Percentiles rank a stretch among this genome's conserved stretches.
These are phyloP conservation scores for Periophthalmodon schlosseri DNA, from an alignment of 2,113 vertebrate species.

Conservation along the genomic window DNA sequence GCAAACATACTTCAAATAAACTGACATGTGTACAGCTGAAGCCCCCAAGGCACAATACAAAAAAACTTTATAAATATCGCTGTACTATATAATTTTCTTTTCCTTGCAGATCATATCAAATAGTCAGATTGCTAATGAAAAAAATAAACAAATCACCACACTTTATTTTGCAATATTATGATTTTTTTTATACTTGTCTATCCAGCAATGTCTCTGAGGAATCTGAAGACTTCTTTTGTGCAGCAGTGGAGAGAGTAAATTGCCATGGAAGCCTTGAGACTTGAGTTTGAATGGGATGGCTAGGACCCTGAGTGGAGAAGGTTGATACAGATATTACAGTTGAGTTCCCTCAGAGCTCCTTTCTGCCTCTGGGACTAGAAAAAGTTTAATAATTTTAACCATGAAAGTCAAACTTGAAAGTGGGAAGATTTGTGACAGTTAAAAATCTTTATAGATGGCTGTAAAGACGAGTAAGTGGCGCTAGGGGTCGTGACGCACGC, in stretches of 20 bases:
- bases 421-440: slow-evolving; percentile 34
- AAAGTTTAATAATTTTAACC: slow-evolving; percentile 50
- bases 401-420: slow-evolving; percentile 61
- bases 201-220: slow-evolving; percentile 55
- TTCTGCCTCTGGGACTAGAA: slow-evolving; percentile 44
- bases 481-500: neutral
- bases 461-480: slow-evolving; percentile 4
- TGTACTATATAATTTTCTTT: slow-evolving; percentile 59
- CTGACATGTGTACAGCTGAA: slow-evolving; percentile 60
- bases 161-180: slow-evolving; percentile 17
- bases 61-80: slow-evolving; percentile 69
- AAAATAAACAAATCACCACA: slow-evolving; percentile 30
- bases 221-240: slow-evolving; percentile 65
- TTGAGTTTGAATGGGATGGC: slow-evolving; percentile 51
- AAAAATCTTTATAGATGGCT: slow-evolving; percentile 21
- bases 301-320: slow-evolving; percentile 57
- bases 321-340: slow-evolving; percentile 65
- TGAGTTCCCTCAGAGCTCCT: slow-evolving; percentile 51
- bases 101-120: slow-evolving; percentile 55
- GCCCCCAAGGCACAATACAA: slow-evolving; percentile 52
- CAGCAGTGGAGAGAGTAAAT: slow-evolving; percentile 59
- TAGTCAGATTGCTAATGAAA: slow-evolving; percentile 42
- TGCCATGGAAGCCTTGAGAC: slow-evolving; percentile 61
- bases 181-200: slow-evolving; percentile 53
- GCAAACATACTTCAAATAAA: slow-evolving; percentile 73